phyloP scores from a whole-genome alignment of 2,888 invertebrate species.

The Apodemia zela region DNA sequence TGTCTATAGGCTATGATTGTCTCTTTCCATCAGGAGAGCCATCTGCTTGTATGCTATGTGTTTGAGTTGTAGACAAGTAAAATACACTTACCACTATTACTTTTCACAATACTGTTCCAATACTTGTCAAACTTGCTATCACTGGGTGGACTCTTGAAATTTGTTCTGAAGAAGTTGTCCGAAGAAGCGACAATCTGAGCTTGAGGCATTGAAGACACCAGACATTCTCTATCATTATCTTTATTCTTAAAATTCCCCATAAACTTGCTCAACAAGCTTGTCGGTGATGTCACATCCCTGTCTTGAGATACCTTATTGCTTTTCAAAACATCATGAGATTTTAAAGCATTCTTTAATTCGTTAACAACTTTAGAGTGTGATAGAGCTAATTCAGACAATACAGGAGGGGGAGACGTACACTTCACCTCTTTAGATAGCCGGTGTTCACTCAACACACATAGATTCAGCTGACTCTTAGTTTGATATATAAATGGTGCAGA shows the following conservation, averaged over 20 bases:
- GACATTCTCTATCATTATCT: conserved; percentile 65
- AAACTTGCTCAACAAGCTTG: conserved; percentile 67
- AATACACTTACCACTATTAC: conserved; percentile 60
- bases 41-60: too few relatives aligned
- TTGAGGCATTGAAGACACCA: conserved; percentile 48
- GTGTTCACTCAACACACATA: conserved; percentile 69
- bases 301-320: conserved; percentile 40
- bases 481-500: conserved; percentile 93
- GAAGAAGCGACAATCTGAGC: conserved; percentile 70
- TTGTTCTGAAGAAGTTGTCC: conserved; percentile 71
- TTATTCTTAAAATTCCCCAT: conserved; percentile 69
- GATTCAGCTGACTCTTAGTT: conserved; percentile 89
- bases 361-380: conserved; percentile 74
- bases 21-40: too few relatives aligned
- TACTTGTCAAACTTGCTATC: conserved; percentile 63
- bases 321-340: conserved; percentile 61
- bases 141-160: conserved; percentile 62
- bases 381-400: conserved; percentile 61
- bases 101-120: conserved; percentile 59
- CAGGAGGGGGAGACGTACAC: conserved; percentile 53
- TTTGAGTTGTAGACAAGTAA: too few relatives aligned
- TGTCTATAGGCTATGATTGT: too few relatives aligned
- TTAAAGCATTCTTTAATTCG: conserved; percentile 69
- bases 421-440: conserved; percentile 48
- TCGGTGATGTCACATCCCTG: conserved; percentile 53